Conservation (phyloP, 2,113 vertebrate species). For the Amphiprion ocellaris region DNA sequence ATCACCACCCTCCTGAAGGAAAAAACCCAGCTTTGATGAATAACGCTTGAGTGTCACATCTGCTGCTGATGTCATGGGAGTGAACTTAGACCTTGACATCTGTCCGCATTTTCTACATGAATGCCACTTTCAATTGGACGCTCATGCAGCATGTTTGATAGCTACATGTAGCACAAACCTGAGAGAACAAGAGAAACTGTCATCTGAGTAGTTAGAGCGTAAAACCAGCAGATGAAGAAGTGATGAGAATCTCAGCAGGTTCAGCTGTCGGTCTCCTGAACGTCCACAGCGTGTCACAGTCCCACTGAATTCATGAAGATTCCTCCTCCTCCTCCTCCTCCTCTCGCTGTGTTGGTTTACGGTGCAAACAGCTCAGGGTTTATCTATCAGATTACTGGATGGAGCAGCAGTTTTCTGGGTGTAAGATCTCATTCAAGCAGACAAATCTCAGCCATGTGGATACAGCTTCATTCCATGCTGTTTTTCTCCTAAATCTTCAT, state of each 20-base stretch:
- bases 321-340: neutral
- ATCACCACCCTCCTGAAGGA: conserved; percentile 43
- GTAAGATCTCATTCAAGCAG: neutral
- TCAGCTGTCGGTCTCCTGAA: conserved; percentile 16
- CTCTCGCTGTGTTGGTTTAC: conserved; percentile 2
- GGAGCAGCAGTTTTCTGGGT: neutral
- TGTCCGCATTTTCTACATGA: neutral
- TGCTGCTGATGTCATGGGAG: neutral
- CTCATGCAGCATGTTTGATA: neutral
- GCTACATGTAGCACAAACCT: neutral
- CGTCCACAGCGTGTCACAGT: neutral
- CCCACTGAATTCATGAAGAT: neutral
- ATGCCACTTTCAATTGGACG: too few species aligned
- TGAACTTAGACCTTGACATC: conserved; percentile 12
- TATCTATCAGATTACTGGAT: conserved; percentile 8
- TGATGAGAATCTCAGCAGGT: conserved; percentile 13
- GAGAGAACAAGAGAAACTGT: neutral
- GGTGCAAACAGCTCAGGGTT: conserved; percentile 8
- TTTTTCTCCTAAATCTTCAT: neutral
- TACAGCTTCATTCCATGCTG: neutral
- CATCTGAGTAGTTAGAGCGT: conserved; percentile 1
- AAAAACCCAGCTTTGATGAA: conserved; percentile 1
- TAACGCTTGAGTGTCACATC: neutral
- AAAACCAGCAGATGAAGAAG: conserved; percentile 34
- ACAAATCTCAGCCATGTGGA: conserved; percentile 11